Conservation (phyloP, 2,888 invertebrate genomes). For the Ferdinandea cuprea region DNA sequence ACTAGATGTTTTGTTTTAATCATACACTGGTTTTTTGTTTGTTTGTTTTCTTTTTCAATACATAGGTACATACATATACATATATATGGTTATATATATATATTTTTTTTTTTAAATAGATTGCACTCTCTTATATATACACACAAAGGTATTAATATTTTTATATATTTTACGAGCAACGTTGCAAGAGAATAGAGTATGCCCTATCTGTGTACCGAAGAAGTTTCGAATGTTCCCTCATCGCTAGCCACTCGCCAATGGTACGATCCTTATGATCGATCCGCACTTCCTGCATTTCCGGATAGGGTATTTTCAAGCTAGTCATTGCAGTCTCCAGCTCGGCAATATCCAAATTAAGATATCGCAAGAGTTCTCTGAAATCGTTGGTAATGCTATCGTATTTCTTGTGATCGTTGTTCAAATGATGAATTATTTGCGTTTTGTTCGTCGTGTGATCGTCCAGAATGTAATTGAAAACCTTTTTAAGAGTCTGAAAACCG, state of each 20-base stretch:
- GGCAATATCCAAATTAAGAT: conserved; percentile 14
- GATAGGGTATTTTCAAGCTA: conserved; percentile 11
- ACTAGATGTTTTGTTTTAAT: conserved; percentile 37
- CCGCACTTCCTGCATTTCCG: background rate
- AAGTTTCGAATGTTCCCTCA: conserved; percentile 41
- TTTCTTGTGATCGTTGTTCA: background rate
- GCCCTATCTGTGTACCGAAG: conserved; percentile 24
- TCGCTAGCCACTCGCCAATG: conserved; percentile 37
- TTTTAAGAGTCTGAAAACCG: conserved; percentile 20
- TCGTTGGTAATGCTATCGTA: background rate
- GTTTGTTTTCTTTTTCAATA: conserved; percentile 23
- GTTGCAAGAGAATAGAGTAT: conserved; percentile 5
- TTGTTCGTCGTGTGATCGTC: conserved; percentile 15
- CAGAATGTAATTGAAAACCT: conserved; percentile 25
- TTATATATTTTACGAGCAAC: conserved; percentile 33
- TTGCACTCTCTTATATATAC: conserved; percentile 13
- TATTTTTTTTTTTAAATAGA: conserved; percentile 2
- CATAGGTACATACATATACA: background rate
- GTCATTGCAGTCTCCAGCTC: conserved; percentile 25
- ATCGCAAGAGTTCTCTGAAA: conserved; percentile 11
- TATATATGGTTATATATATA: background rate
- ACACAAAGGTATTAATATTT: background rate
- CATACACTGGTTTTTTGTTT: conserved; percentile 28
- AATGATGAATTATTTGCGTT: conserved; percentile 20
- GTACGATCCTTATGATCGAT: conserved; percentile 3